A percentile compares a stretch with the other conserved stretches of the same genome.
phyloP scores from a whole-genome alignment of 2,888 invertebrate species.

The Pachydiplax longipennis region DNA sequence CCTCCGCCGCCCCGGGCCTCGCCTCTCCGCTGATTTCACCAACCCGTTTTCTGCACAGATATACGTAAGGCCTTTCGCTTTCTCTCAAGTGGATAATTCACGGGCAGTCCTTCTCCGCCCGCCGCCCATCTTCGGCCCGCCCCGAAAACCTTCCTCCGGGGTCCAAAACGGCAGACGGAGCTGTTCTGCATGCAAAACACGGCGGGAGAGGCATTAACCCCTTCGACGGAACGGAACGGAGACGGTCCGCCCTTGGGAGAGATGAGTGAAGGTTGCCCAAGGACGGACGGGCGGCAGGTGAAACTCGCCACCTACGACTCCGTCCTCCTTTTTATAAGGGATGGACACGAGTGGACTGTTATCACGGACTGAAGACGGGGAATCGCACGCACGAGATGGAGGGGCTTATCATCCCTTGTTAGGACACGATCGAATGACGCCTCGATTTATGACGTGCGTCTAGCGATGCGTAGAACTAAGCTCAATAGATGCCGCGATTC shows the following conservation, averaged over 20 bases:
- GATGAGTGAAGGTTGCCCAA: not conserved
- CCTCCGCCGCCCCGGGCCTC: not conserved
- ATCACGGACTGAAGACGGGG: too few relatives aligned
- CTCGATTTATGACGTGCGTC: too few relatives aligned
- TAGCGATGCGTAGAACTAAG: too few relatives aligned
- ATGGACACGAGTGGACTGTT: too few relatives aligned
- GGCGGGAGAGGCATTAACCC: not conserved
- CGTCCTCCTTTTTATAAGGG: too few relatives aligned
- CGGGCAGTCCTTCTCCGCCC: not conserved
- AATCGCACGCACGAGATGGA: too few relatives aligned
- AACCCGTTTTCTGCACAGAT: not conserved
- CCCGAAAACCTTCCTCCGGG: not conserved
- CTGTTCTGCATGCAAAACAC: not conserved
- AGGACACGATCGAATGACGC: too few relatives aligned
- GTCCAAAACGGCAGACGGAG: not conserved
- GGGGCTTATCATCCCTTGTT: too few relatives aligned
- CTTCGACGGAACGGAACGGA: not conserved
- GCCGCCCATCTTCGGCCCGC: not conserved
- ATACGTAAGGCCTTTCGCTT: not conserved
- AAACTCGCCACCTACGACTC: not conserved
- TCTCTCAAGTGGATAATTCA: not conserved
- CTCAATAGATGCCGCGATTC: too few relatives aligned
- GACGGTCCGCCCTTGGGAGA: not conserved
- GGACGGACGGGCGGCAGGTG: slow-evolving; percentile 1
- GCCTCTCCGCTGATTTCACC: not conserved